Base-by-base conservation (phyloP, 2,113 vertebrate genomes). In the Pseudolaguvia tuberculata region DNA sequence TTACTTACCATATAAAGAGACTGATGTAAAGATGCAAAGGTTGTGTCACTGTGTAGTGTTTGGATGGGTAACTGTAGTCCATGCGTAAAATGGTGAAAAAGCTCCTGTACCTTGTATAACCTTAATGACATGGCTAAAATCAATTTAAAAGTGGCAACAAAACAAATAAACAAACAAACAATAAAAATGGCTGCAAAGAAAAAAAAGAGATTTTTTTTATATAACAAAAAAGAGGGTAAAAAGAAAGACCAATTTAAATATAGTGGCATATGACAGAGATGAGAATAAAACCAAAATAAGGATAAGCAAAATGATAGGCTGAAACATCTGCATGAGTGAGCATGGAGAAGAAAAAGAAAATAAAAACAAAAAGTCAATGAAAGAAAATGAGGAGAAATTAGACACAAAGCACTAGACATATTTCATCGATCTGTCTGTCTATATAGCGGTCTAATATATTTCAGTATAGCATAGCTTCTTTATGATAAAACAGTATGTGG, bases 281-380 rank as follows among this genome's bases (percentile, higher is more conserved):
- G 97, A 99, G 90, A 99, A 99, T 89, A 99, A 93, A 90, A 98
- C 96, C 83, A 99, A 96, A 84, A 99, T 98, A 91, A 99, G 97
- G 88, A 99, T 99, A 88, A 99, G 93, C 90, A 99, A 94, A 95
- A 99, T 99, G 90, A 99, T 98, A 88, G 97, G 97, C 92, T 99
- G 97, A 91, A 99, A 98, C 96, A 99, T 98, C 96, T 99, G 87
- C 88, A 63, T 55, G 75, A 63, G 90, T 89, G 92, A 83, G 85
- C 89, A 90, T 89, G 88, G 83, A 39, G 53, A 61, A 72, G 52
- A 39, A 50, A 58, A 29, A 78, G 35, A 66, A 20, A 61, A 35
- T 11, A 39, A 91, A 82, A 90, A 82, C 81, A 91, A 81, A 83
- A 67, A 89, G 89, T 58, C 81, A 70, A 87, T 85, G 74, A 88